Evolutionary conservation across 2,888 invertebrate genomes (phyloP).

Genomic region (Calameuta idolon): DNA sequence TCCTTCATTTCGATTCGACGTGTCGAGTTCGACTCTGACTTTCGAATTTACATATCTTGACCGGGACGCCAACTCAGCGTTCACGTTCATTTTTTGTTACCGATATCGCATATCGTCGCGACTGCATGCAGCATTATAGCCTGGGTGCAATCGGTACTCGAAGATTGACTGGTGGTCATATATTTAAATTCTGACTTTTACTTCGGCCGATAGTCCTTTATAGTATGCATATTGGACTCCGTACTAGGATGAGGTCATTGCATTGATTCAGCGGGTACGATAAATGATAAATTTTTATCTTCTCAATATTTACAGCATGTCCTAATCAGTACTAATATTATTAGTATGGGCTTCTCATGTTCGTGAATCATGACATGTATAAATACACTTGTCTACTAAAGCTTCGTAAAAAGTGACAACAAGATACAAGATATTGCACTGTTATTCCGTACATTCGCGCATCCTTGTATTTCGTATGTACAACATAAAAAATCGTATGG

Average conservation of each 20-base stretch:
- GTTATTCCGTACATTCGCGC: not conserved
- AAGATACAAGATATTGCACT: not conserved
- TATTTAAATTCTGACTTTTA: not conserved
- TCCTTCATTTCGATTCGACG: not conserved
- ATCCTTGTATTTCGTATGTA: not conserved
- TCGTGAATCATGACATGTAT: no score
- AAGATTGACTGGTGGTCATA: not conserved
- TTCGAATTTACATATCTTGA: slow-evolving; percentile 9
- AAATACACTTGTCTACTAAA: not conserved
- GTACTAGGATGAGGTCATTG: not conserved
- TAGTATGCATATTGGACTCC: not conserved
- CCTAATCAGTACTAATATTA: not conserved
- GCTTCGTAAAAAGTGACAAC: not conserved
- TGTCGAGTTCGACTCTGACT: not conserved
- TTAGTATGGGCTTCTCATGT: not conserved
- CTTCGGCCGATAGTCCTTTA: not conserved
- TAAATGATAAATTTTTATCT: not conserved
- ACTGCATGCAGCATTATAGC: not conserved
- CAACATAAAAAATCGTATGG: not conserved
- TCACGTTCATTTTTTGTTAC: not conserved
- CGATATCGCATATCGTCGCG: not conserved
- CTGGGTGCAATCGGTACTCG: not conserved
- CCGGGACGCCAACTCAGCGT: not conserved
- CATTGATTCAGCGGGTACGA: not conserved
- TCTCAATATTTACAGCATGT: not conserved